Percentiles rank a stretch among this genome's conserved stretches.
phyloP scores from a whole-genome alignment of 2,113 vertebrate species.

The Carassius auratus region DNA sequence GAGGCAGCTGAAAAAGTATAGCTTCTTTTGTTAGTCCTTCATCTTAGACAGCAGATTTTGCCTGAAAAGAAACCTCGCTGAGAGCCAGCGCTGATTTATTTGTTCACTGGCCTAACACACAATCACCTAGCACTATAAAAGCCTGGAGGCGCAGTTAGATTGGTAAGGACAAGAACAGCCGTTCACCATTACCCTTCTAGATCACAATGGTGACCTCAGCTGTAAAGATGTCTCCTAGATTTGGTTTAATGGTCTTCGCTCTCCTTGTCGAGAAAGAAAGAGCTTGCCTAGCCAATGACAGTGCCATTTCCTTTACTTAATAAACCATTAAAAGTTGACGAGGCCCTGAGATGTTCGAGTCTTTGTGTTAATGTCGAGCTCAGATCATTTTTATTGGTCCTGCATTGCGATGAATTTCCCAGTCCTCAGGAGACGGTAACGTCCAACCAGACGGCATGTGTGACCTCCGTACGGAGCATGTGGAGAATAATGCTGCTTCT shows the following conservation, averaged over 20 bases:
- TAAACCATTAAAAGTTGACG: slow-evolving; percentile 72
- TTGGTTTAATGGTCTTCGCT: slow-evolving; percentile 59
- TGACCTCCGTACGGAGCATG: not conserved
- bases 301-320: slow-evolving; percentile 68
- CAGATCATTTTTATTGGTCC: not conserved
- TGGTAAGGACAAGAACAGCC: slow-evolving; percentile 12
- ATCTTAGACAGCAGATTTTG: not conserved
- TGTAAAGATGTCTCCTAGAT: slow-evolving; percentile 13
- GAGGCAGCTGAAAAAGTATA: not conserved
- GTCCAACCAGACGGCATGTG: not conserved
- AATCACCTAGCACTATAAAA: not conserved
- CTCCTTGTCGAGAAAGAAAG: slow-evolving; percentile 60
- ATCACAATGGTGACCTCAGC: slow-evolving; percentile 35
- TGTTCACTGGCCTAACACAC: not conserved
- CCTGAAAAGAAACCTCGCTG: not conserved
- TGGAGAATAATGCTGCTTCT: not conserved
- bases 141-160: not conserved
- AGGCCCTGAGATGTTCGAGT: slow-evolving; percentile 57
- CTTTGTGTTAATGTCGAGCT: not conserved
- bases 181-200: slow-evolving; percentile 16
- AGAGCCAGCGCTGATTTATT: not conserved
- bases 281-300: slow-evolving; percentile 54
- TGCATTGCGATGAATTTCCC: not conserved
- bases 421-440: not conserved
- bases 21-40: not conserved